Evolutionary conservation across 2,797 vertebrate genomes (phyloP).

Genomic region (Ceyx erithaca): DNA sequence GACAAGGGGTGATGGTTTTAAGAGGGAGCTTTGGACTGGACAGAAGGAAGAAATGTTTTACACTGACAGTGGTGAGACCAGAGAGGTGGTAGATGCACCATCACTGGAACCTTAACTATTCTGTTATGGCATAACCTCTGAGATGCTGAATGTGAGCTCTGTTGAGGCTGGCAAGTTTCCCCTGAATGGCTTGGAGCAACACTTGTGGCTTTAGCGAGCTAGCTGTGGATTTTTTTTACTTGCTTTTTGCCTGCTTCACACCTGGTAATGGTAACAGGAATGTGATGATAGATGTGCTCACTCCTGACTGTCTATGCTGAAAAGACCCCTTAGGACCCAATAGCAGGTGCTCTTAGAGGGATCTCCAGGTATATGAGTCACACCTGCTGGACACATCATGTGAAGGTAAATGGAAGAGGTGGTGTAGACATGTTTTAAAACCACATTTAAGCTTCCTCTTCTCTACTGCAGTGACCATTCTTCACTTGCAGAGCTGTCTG

Average conservation of each 20-base stretch:
- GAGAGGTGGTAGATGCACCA: neutral
- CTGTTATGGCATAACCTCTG: neutral
- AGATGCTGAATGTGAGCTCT: neutral
- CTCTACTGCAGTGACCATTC: neutral
- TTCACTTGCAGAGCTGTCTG: constrained; percentile 11
- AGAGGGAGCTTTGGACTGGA: neutral
- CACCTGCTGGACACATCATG: neutral
- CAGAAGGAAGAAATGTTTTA: neutral
- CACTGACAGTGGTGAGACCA: neutral
- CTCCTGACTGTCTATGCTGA: neutral
- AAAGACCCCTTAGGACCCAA: neutral
- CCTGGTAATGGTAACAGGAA: neutral
- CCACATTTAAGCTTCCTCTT: neutral
- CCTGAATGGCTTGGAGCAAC: neutral
- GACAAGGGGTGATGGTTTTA: neutral
- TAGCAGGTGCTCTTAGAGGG: neutral
- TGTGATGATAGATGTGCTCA: neutral
- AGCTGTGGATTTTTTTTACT: neutral
- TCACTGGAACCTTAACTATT: neutral
- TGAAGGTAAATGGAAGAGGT: neutral
- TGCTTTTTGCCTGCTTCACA: neutral
- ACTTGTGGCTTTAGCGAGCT: neutral
- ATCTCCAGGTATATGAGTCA: neutral
- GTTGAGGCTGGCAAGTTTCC: neutral
- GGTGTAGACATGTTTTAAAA: neutral